These are phyloP conservation scores for Acanthis flammea DNA, from an alignment of 2,797 vertebrate species.

Conservation along the genomic window DNA sequence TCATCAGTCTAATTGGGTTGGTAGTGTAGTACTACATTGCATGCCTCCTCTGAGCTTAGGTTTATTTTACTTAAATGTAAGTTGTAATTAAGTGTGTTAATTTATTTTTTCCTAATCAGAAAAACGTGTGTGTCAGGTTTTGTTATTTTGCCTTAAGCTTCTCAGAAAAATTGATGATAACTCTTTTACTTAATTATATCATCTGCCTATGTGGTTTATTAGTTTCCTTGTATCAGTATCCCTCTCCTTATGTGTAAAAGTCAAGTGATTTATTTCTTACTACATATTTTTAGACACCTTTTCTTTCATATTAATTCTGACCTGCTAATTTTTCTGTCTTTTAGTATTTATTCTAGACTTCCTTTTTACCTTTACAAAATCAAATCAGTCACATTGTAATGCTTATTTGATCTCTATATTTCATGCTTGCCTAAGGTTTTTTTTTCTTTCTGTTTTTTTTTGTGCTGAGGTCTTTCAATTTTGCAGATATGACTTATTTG, in stretches of 20 bases:
- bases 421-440: neutral
- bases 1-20: neutral
- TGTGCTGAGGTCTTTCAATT: neutral
- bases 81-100: slow-evolving; percentile 1
- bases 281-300: neutral
- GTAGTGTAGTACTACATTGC: neutral
- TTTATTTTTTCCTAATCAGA: slow-evolving; percentile 16
- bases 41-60: neutral
- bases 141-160: slow-evolving; percentile 8
- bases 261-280: neutral
- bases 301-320: neutral
- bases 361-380: neutral
- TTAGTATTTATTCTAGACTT: neutral
- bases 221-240: neutral
- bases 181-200: neutral
- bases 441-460: neutral
- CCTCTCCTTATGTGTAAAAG: neutral
- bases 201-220: neutral
- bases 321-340: neutral
- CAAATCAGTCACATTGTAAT: neutral
- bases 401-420: neutral
- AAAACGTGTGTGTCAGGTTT: neutral
- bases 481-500: neutral
- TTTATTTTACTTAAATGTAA: slow-evolving; percentile 19
- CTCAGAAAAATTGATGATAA: neutral